A percentile compares a stretch with the other conserved stretches of the same genome.
phyloP scores from a whole-genome alignment of 2,797 vertebrate species.

The Varecia variegata region DNA sequence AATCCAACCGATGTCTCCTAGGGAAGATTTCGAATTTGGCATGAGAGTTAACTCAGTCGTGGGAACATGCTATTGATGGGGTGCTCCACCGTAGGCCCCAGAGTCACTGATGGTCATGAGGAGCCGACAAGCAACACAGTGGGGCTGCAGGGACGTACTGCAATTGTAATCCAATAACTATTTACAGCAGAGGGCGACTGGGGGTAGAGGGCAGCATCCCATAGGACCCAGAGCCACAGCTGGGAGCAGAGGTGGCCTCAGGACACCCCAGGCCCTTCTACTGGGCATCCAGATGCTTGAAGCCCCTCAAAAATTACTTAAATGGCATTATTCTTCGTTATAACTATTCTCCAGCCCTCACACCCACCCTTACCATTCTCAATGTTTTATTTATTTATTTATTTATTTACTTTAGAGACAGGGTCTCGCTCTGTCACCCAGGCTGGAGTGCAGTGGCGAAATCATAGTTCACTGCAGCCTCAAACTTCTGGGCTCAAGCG shows the following conservation, averaged over 20 bases:
- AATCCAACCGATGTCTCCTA: background rate
- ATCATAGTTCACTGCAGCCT: too few relatives aligned
- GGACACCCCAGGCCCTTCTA: background rate
- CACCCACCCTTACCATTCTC: background rate
- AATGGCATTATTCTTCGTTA: background rate
- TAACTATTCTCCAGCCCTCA: background rate
- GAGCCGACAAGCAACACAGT: background rate
- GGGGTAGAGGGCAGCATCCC: background rate
- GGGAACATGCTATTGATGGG: background rate
- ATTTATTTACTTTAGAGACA: too few relatives aligned
- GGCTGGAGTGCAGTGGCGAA: too few relatives aligned
- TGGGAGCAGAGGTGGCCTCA: background rate
- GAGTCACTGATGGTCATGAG: background rate
- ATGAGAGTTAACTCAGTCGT: background rate
- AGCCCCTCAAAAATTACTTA: background rate
- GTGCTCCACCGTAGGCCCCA: background rate
- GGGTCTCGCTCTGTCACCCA: too few relatives aligned
- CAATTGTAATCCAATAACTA: too few relatives aligned
- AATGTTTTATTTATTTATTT: background rate
- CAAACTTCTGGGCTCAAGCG: too few relatives aligned
- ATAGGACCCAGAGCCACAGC: background rate
- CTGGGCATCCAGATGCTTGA: background rate
- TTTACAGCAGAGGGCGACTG: background rate
- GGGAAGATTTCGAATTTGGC: background rate
- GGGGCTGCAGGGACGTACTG: too few relatives aligned